phyloP scores from a whole-genome alignment of 1,140 invertebrate genomes.

The Megalonaias nervosa region DNA sequence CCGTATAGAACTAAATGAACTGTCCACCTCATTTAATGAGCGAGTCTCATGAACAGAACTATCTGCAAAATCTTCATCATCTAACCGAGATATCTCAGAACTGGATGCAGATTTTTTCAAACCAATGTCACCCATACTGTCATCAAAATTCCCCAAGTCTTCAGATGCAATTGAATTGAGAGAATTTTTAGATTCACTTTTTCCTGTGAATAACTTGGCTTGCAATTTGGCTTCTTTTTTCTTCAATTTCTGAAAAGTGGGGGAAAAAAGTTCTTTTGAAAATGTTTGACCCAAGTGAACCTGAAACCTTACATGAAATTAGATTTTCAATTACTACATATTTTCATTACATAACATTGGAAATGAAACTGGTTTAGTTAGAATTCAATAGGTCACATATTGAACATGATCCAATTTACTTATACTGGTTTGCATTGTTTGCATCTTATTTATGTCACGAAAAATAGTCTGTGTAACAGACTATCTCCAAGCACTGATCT shows the following conservation, averaged over 20 bases:
- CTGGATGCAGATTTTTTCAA: conserved; percentile 50
- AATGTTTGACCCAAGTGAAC: no score
- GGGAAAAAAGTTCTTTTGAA: not conserved
- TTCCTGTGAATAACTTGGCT: conserved; percentile 20
- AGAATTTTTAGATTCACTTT: conserved; percentile 46
- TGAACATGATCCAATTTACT: no score
- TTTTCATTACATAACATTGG: no score
- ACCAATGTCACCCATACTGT: conserved; percentile 11
- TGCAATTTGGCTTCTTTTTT: conserved; percentile 30
- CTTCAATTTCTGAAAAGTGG: conserved; percentile 39
- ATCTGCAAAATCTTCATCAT: conserved; percentile 48
- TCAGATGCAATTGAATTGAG: conserved; percentile 41
- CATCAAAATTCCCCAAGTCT: conserved; percentile 43
- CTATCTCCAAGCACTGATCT: no score
- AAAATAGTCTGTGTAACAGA: no score
- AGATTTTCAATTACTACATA: no score
- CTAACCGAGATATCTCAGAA: conserved; percentile 38
- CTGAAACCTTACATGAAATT: no score
- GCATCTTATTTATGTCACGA: no score
- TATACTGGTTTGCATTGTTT: no score
- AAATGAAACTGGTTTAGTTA: no score
- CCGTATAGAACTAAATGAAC: conserved; percentile 33
- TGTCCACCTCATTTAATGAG: conserved; percentile 55
- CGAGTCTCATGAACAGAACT: conserved; percentile 42
- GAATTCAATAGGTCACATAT: no score